These are phyloP conservation scores for Cerastis leucographa DNA, from an alignment of 2,888 invertebrate species.

Conservation along the genomic window DNA sequence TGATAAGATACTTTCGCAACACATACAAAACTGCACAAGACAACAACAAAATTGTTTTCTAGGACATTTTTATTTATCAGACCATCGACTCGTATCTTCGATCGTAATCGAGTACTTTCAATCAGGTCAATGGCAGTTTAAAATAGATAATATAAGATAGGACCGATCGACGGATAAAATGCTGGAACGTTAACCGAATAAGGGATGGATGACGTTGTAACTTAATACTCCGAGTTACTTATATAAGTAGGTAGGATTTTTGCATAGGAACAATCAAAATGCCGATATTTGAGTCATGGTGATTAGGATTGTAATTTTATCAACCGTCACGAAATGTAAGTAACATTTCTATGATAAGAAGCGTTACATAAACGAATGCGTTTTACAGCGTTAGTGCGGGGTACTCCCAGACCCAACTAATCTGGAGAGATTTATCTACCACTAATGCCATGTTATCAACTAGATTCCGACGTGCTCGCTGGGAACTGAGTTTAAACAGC, in stretches of 20 bases:
- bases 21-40: constrained; percentile 27
- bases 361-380: constrained; percentile 8
- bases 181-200: constrained; percentile 9
- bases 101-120: constrained; percentile 65
- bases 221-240: background rate
- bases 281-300: constrained; percentile 26
- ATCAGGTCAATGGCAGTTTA: constrained; percentile 75
- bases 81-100: constrained; percentile 47
- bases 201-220: constrained; percentile 10
- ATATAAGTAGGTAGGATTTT: background rate
- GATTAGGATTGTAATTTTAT: constrained; percentile 20
- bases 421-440: constrained; percentile 42
- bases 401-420: constrained; percentile 34
- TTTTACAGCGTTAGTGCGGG: background rate
- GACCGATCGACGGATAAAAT: constrained; percentile 23
- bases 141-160: constrained; percentile 66
- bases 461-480: constrained; percentile 31
- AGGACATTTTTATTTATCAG: constrained; percentile 49
- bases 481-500: constrained; percentile 48
- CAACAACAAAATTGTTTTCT: constrained; percentile 24
- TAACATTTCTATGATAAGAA: constrained; percentile 22
- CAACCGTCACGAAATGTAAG: constrained; percentile 22
- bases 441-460: constrained; percentile 44
- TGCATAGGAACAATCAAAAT: constrained; percentile 29
- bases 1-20: constrained; percentile 61